Percentiles rank a stretch among this genome's conserved stretches.
Conservation (phyloP, 2,888 invertebrate genomes). For the Nemotelus pantherinus region DNA sequence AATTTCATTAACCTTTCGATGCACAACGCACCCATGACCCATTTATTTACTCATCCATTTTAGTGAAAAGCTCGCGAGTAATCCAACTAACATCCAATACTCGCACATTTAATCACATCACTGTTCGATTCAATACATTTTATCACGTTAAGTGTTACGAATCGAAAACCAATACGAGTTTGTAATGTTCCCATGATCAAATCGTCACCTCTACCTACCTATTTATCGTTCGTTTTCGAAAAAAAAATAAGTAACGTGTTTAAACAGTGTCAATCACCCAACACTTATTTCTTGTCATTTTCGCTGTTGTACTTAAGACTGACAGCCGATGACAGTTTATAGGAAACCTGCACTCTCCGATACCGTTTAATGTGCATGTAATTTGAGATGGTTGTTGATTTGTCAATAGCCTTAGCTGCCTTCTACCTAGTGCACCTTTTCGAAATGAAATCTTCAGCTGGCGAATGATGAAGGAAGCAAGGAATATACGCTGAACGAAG, state of each 20-base stretch:
- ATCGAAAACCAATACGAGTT: too few species aligned
- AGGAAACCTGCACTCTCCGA: too few species aligned
- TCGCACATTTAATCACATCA: conserved; percentile 16
- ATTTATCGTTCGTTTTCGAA: too few species aligned
- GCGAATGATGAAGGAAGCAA: background rate
- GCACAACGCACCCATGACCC: conserved; percentile 38
- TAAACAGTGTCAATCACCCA: conserved; percentile 35
- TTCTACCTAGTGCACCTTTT: background rate
- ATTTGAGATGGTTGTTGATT: conserved; percentile 33
- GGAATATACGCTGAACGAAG: background rate
- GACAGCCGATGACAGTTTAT: too few species aligned
- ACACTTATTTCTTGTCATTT: conserved; percentile 17
- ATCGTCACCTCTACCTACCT: too few species aligned
- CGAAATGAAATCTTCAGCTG: background rate
- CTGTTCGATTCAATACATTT: background rate
- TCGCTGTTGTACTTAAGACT: background rate
- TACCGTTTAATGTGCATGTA: background rate
- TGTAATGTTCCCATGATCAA: too few species aligned
- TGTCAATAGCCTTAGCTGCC: conserved; percentile 6
- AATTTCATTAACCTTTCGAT: conserved; percentile 30
- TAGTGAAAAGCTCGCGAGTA: background rate
- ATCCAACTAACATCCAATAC: background rate
- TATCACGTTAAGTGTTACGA: background rate
- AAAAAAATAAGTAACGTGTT: background rate
- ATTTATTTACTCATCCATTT: conserved; percentile 18